Conservation (phyloP, 2,888 invertebrate genomes). For the Cheilosia impressa region DNA sequence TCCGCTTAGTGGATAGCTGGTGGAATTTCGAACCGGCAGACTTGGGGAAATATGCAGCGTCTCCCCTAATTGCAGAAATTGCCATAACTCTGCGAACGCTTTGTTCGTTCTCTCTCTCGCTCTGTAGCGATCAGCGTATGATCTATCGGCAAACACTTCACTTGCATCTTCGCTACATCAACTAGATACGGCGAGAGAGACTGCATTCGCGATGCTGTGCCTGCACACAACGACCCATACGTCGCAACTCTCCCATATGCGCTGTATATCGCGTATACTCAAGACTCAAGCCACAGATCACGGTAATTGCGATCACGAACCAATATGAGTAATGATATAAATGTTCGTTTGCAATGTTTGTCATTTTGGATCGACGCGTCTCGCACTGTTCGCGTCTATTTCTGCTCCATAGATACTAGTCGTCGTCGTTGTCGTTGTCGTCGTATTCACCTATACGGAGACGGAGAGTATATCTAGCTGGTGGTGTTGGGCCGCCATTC, state of each 20-base stretch:
- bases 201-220: slow-evolving; percentile 1
- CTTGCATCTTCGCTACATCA: slow-evolving; percentile 19
- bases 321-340: slow-evolving; percentile 64
- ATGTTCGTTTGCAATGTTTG: slow-evolving; percentile 54
- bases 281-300: slow-evolving; percentile 37
- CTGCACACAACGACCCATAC: background rate
- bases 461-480: background rate
- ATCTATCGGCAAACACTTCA: slow-evolving; percentile 47
- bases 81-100: slow-evolving; percentile 27
- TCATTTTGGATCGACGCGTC: slow-evolving; percentile 58
- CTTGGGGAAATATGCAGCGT: slow-evolving; percentile 43
- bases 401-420: background rate
- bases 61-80: slow-evolving; percentile 63
- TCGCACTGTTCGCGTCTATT: slow-evolving; percentile 44
- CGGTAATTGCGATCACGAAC: slow-evolving; percentile 68
- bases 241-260: slow-evolving; percentile 7
- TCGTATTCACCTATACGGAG: background rate
- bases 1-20: background rate
- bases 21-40: slow-evolving; percentile 29
- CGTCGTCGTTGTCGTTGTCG: background rate
- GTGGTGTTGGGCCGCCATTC: slow-evolving; percentile 31
- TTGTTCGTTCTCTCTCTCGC: slow-evolving; percentile 15
- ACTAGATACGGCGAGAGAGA: slow-evolving; percentile 6
- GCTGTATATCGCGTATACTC: too few relatives aligned
- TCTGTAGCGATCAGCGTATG: slow-evolving; percentile 5